Base-by-base conservation (phyloP, 2,888 invertebrate species). In the Blera fallax region DNA sequence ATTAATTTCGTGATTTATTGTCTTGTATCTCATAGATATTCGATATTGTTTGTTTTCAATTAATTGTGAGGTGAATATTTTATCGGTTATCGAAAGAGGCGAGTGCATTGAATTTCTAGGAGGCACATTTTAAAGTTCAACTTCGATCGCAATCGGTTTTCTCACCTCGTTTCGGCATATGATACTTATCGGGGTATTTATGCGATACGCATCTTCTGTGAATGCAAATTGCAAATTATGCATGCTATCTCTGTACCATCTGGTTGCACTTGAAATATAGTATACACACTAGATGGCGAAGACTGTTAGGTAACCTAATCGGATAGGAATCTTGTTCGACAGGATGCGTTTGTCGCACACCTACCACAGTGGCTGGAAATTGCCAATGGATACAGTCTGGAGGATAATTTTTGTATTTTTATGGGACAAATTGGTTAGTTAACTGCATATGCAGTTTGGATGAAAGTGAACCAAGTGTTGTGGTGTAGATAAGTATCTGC, bases 151-250 rank as follows among this genome's bases (percentile, higher is more conserved):
- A 11, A 58, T 80, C 58, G 48, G 34, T 67, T 43, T 54, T 64
- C 56, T 32, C 54, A 52, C 60, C 54, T 74, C n/a, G 21, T 78
- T 58, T 78, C 48, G 54, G 45, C 29, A 10, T n/a, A 6, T 21
- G 52, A 65, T 78, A 52, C 52, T 70, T 77, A 58, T 58, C 43
- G 18, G 54, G 27, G 73, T 67, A 67, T 65, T 52, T 67, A 72
- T 67, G 72, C 67, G 73, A 82, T 69, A 67, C 34, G 69, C 73
- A 67, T 69, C 79, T 64, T 50, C 40, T 50, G 54, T 64, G 56
- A 73, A 70, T 60, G 65, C 64, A 80, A 84, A 84, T 84, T 84
- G 84, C 80, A 84, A 84, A 80, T 84, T 84, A 84, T 84, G 50
- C 50, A 52, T 60, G 29, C 27, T 32, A 40, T 64, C 24, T 52